Conservation (phyloP, 2,888 invertebrate species). For the Cephus runcator region DNA sequence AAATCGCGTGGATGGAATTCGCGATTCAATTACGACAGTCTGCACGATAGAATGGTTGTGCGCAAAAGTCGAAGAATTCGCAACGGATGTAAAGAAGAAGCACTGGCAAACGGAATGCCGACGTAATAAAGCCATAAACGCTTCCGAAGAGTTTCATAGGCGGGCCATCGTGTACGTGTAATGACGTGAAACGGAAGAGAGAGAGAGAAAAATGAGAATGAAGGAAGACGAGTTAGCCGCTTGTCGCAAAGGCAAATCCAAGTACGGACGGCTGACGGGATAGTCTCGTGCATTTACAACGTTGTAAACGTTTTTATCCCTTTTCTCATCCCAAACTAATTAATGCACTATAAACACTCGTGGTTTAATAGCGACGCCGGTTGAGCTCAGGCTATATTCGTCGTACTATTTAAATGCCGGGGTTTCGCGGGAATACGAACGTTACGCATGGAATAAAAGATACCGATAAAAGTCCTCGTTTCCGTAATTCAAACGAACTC, state of each 20-base stretch:
- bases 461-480: no score
- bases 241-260: conserved; percentile 25
- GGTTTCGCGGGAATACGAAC: not conserved
- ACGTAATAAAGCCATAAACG: conserved; percentile 38
- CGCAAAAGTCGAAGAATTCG: not conserved
- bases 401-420: conserved; percentile 7
- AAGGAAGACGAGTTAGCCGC: conserved; percentile 10
- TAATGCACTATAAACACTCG: conserved; percentile 43
- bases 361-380: conserved; percentile 28
- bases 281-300: conserved; percentile 40
- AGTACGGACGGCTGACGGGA: conserved; percentile 15
- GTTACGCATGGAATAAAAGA: not conserved
- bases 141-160: conserved; percentile 28
- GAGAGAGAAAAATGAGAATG: conserved; percentile 24
- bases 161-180: conserved; percentile 8
- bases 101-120: not conserved
- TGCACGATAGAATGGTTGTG: not conserved
- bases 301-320: conserved; percentile 48
- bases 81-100: not conserved
- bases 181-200: not conserved
- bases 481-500: no score
- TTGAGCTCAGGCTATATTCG: not conserved
- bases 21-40: not conserved
- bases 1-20: not conserved
- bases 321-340: conserved; percentile 39